Base-by-base conservation (phyloP, 2,797 vertebrate species). In the Acomys russatus region DNA sequence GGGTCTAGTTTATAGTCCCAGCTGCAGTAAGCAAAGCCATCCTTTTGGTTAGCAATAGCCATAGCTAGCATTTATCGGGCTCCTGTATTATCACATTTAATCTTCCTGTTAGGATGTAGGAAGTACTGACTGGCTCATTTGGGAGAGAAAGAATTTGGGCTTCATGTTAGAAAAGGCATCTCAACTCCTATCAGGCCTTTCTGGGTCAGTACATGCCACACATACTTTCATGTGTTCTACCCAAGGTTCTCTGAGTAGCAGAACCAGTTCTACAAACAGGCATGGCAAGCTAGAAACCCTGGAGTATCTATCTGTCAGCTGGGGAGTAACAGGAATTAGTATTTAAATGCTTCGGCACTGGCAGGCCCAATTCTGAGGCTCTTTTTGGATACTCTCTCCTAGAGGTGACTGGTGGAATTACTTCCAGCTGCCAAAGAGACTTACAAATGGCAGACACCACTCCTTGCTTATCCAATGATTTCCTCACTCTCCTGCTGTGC, bases 171-270 rank as follows among this genome's bases (percentile, higher is more conserved):
- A 20, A 82, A 79, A 0, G 9, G 1, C 2, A 17, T 8, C 22
- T 83, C 38, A 0, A 38, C 30, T 38, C 54, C 35, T 66, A 14
- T 4, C 4, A 4, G 64, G 11, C 11, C n/a, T 28, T 23, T 9
- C 38, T 35, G 12, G 28, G 22, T 87, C 44, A 15, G 1, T 0
- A 0, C 18, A 30, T 0, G 2, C 30, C 23, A 14, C 28, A 22
- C 20, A 33, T 15, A 28, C 35, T 30, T 88, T 35, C 30, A 54
- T 1, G 9, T 38, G 18, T 7, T 30, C 11, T 61, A 51, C 12
- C 54, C 5, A 14, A 9, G 10, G 70, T 30, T 64, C 78, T 49
- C 85, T 49, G 30, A 11, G 4, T 9, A 3, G 5, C 3, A 6
- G 14, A 74, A 71, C 54, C 35, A 7, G 9, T 30, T 77, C 30